Conservation (phyloP, 2,113 vertebrate species). For the Plestiodon gilberti region DNA sequence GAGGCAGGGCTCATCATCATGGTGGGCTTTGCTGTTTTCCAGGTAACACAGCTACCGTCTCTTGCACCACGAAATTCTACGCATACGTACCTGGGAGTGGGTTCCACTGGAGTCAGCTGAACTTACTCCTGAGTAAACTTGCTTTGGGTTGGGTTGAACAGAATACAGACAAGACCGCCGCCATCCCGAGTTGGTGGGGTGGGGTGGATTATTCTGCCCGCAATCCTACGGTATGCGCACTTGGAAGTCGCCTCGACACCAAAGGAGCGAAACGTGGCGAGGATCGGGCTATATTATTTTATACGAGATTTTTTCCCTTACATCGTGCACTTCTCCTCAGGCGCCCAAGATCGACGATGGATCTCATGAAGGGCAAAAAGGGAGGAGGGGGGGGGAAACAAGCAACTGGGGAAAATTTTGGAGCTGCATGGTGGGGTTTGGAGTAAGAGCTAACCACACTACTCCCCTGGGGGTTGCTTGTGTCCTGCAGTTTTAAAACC, state of each 20-base stretch:
- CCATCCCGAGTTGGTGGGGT: not conserved
- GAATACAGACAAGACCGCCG: not conserved
- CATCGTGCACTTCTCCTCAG: not conserved
- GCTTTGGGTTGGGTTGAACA: not conserved
- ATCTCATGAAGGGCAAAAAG: not conserved
- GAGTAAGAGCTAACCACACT: not conserved
- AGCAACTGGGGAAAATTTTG: not conserved
- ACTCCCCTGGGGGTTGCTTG: not conserved
- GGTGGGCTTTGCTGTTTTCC: not conserved
- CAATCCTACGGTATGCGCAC: not conserved
- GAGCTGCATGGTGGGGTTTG: not conserved
- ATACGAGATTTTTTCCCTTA: not conserved
- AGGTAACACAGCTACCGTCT: not conserved
- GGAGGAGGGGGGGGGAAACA: not conserved
- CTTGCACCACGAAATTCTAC: not conserved
- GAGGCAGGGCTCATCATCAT: not conserved
- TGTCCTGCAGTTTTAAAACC: not conserved
- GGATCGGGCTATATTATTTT: not conserved
- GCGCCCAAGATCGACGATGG: not conserved
- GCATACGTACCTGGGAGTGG: not conserved
- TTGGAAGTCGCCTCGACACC: not conserved
- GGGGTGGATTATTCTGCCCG: not conserved
- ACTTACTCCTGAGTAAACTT: not conserved
- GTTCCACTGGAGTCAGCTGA: not conserved
- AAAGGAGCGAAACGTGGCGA: not conserved